A percentile compares a stretch with the other conserved stretches of the same genome.
Conservation (phyloP, 2,888 invertebrate species). For the Oasisia sp. region DNA sequence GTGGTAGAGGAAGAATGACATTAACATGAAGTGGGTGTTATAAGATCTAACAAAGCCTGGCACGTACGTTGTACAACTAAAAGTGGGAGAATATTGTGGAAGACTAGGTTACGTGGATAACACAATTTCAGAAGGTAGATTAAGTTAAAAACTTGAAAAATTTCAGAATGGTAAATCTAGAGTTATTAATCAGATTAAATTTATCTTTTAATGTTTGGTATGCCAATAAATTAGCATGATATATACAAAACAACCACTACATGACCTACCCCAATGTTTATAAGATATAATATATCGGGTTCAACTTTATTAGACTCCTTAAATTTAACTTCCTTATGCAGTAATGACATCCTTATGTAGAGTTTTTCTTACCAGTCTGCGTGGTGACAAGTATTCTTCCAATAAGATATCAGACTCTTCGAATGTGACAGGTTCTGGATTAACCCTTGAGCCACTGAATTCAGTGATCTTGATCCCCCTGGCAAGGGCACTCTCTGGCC, state of each 20-base stretch:
- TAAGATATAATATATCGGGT: no score
- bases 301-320: neutral
- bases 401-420: slow-evolving; percentile 62
- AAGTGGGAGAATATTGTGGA: no score
- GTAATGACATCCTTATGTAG: neutral
- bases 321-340: neutral
- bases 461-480: slow-evolving; percentile 65
- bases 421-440: slow-evolving; percentile 62
- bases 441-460: slow-evolving; percentile 56
- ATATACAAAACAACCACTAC: neutral
- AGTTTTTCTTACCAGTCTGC: slow-evolving; percentile 57
- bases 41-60: neutral
- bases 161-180: no score
- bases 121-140: no score
- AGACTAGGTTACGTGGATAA: no score
- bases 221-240: neutral
- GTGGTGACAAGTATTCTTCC: slow-evolving; percentile 65
- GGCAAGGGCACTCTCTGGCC: slow-evolving; percentile 59
- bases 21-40: no score
- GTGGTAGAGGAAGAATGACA: no score
- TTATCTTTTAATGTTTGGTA: no score
- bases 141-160: no score
- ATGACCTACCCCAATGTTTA: neutral
- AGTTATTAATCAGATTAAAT: no score
- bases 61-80: no score